These are phyloP conservation scores for Phrynocephalus forsythii DNA, from an alignment of 2,797 vertebrate genomes.

Conservation along the genomic window DNA sequence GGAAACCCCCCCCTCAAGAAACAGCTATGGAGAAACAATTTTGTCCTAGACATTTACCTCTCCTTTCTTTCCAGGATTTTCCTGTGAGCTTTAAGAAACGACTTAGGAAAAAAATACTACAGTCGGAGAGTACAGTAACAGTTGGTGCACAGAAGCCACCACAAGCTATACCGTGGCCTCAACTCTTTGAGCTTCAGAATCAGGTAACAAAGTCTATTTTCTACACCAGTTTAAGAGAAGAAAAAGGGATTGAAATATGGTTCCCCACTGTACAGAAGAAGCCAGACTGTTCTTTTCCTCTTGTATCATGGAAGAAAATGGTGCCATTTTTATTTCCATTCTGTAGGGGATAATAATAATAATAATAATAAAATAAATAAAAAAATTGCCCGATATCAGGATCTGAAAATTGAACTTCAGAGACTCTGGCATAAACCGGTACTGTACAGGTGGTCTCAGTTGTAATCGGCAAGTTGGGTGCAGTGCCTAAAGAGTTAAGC, in stretches of 20 bases:
- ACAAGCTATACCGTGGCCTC: slow-evolving; percentile 59
- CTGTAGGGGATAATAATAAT: no score
- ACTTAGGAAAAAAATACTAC: neutral
- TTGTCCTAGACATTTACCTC: neutral
- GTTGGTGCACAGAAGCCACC: neutral
- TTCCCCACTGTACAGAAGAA: neutral
- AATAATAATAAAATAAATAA: no score
- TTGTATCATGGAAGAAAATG: neutral
- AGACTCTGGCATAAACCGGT: no score
- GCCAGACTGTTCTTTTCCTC: neutral
- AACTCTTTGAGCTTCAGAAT: slow-evolving; percentile 81
- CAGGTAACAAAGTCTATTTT: slow-evolving; percentile 68
- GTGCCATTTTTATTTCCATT: neutral
- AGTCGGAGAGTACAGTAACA: neutral
- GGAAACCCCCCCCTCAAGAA: neutral
- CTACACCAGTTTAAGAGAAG: slow-evolving; percentile 2
- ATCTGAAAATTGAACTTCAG: no score
- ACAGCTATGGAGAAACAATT: neutral
- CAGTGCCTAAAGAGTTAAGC: no score
- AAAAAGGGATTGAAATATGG: no score
- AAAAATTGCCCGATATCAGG: no score
- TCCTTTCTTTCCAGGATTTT: slow-evolving; percentile 8
- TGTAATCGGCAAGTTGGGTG: no score
- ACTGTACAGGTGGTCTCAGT: no score
- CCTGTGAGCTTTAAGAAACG: rapidly evolving